Conservation (phyloP, 2,888 invertebrate species). For the Leucania comma region DNA sequence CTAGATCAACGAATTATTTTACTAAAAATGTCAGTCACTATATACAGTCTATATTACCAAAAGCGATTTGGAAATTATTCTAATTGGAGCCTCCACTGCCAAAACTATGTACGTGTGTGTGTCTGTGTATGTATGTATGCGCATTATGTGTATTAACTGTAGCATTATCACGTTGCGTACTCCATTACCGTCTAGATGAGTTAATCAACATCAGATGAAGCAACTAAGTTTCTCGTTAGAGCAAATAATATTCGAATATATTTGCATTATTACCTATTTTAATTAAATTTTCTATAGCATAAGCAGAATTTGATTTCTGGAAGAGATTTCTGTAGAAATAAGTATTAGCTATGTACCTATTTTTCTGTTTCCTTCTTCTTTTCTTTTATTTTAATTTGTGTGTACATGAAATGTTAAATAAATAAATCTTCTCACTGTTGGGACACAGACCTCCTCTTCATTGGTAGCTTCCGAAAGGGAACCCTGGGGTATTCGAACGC, state of each 20-base stretch:
- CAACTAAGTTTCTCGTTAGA: background rate
- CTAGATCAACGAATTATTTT: too few relatives aligned
- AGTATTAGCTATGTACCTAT: too few relatives aligned
- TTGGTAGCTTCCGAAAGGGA: too few relatives aligned
- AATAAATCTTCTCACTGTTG: background rate
- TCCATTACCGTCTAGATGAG: background rate
- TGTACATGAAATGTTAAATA: too few relatives aligned
- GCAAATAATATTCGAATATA: background rate
- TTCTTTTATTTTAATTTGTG: too few relatives aligned
- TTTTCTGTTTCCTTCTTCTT: too few relatives aligned
- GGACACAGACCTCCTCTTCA: background rate
- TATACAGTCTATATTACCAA: background rate
- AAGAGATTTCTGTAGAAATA: too few relatives aligned
- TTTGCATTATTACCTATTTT: background rate
- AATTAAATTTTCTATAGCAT: background rate
- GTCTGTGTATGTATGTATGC: background rate
- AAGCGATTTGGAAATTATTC: background rate
- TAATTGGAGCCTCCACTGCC: background rate
- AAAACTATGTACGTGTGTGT: too few relatives aligned
- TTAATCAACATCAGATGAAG: constrained; percentile 1
- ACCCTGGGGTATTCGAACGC: too few relatives aligned
- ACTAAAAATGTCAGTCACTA: too few relatives aligned
- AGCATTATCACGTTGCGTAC: background rate
- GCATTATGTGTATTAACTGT: constrained; percentile 1
- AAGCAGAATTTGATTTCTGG: too few relatives aligned